Evolutionary conservation across 2,797 vertebrate genomes (phyloP), one percentile per base, ranked within the genome.

Genomic region (Eutrigla gurnardus): DNA sequence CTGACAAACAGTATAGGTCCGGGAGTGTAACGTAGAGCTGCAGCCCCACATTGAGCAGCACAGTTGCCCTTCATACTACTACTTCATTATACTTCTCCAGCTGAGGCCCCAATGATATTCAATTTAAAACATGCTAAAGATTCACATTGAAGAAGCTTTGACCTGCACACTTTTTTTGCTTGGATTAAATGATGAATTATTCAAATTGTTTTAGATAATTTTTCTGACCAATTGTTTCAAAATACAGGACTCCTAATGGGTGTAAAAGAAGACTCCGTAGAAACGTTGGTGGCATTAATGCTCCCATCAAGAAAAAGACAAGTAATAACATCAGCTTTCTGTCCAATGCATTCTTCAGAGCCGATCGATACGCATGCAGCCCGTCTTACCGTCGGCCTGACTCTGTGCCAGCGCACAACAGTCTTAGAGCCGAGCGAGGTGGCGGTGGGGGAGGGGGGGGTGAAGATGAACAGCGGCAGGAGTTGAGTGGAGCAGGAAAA

Each of bases 401-500:
- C 68, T 49, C 42, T 0, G 42, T 6, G 57, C 54, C 60, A 11
- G 61, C 7, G 72, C 73, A 73, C 61, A 0, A 65, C 81, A 33
- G 81, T 35, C 65, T 64, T 43, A 0, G 9, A 10, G 9, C 4
- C 0, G 45, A 1, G 13, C 4, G 9, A 18, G 17, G 18, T 3
- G 49, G n/a, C 0, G 45, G 49, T 58, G 53, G 36, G 14, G 33
- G 62, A 36, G 53, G 46, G 64, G 59, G 45, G 52, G 62, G 37
- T 73, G 83, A 72, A 66, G 80, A 82, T 65, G 77, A 86, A 65
- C 64, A 73, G 77, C 65, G 25, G 45, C 1, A 36, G 66, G 75
- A 33, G 65, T 12, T 10, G 79, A 87, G 88, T 82, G 71, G 45
- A 62, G 66, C 60, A 72, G 78, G 74, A 72, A 70, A 61, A 84